Conservation (phyloP, 2,888 invertebrate species). For the Doris montereyensis region DNA sequence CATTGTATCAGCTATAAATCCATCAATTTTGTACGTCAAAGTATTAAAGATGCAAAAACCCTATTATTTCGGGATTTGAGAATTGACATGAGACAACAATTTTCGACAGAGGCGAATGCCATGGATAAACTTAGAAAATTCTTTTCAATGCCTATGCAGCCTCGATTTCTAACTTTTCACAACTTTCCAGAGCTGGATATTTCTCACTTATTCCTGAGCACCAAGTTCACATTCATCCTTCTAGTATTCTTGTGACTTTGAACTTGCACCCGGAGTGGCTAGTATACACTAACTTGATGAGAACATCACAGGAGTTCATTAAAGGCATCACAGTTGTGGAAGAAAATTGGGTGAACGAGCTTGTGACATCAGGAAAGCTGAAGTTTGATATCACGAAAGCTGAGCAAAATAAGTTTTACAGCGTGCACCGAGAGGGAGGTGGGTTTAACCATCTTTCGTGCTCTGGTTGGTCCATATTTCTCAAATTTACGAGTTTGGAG, state of each 20-base stretch:
- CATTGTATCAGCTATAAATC: slow-evolving; percentile 70
- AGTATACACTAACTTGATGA: slow-evolving; percentile 57
- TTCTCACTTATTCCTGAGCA: slow-evolving; percentile 47
- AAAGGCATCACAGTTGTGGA: slow-evolving; percentile 59
- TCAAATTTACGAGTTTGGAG: slow-evolving; percentile 51
- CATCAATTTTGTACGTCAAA: slow-evolving; percentile 57
- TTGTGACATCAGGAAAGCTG: slow-evolving; percentile 40
- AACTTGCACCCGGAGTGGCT: slow-evolving; percentile 60
- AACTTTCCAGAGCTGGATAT: slow-evolving; percentile 62
- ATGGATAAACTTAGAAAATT: slow-evolving; percentile 49
- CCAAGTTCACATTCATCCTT: slow-evolving; percentile 62
- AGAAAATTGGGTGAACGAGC: slow-evolving; percentile 51
- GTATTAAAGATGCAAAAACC: slow-evolving; percentile 53
- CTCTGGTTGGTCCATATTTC: slow-evolving; percentile 56
- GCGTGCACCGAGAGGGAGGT: slow-evolving; percentile 46
- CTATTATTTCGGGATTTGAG: slow-evolving; percentile 53
- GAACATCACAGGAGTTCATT: slow-evolving; percentile 60
- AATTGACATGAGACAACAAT: slow-evolving; percentile 44
- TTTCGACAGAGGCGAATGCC: slow-evolving; percentile 43
- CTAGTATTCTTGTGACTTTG: slow-evolving; percentile 54
- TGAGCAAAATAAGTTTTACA: slow-evolving; percentile 46
- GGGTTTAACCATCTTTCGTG: slow-evolving; percentile 50
- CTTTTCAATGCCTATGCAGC: slow-evolving; percentile 54
- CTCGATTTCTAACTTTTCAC: slow-evolving; percentile 59
- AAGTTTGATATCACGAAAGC: slow-evolving; percentile 47